Evolutionary conservation across 1,140 invertebrate genomes (phyloP).

Genomic region (Metaphire vulgaris): DNA sequence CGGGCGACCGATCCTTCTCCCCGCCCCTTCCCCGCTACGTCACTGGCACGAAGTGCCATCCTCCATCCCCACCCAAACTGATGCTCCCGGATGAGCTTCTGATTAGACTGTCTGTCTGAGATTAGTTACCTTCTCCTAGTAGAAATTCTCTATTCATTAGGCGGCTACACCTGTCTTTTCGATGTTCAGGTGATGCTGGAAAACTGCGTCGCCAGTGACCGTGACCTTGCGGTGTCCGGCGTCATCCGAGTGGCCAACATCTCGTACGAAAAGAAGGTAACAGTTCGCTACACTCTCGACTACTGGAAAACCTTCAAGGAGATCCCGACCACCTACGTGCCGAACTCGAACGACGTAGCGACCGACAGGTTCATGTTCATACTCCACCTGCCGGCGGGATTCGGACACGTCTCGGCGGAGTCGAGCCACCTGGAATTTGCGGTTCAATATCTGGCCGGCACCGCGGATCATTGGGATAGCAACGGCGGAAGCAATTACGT

Average conservation of each 20-base stretch:
- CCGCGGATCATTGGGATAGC: conserved; percentile 76
- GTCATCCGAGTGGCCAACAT: conserved; percentile 80
- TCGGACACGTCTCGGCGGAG: too few relatives aligned
- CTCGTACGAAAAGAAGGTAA: conserved; percentile 82
- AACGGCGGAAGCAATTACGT: conserved; percentile 75
- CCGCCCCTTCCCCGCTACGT: too few relatives aligned
- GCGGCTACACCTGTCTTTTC: too few relatives aligned
- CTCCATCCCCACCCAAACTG: too few relatives aligned
- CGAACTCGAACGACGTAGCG: conserved; percentile 82
- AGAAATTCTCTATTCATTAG: too few relatives aligned
- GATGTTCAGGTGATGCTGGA: too few relatives aligned
- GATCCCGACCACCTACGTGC: conserved; percentile 67
- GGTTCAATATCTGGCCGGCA: conserved; percentile 71
- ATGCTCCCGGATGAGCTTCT: too few relatives aligned
- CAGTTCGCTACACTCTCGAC: conserved; percentile 76
- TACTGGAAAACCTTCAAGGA: conserved; percentile 77
- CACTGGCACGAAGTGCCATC: too few relatives aligned
- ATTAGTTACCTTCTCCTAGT: too few relatives aligned
- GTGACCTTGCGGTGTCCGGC: conserved; percentile 67
- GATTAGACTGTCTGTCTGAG: too few relatives aligned
- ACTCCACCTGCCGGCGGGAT: conserved; percentile 56
- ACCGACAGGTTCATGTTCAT: conserved; percentile 76
- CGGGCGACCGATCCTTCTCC: too few relatives aligned
- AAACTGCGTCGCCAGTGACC: conserved; percentile 61
- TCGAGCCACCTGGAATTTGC: conserved; percentile 73